Evolutionary conservation across 2,113 vertebrate genomes (phyloP), one percentile per base, ranked within the genome.

Genomic region (Osmerus eperlanus): DNA sequence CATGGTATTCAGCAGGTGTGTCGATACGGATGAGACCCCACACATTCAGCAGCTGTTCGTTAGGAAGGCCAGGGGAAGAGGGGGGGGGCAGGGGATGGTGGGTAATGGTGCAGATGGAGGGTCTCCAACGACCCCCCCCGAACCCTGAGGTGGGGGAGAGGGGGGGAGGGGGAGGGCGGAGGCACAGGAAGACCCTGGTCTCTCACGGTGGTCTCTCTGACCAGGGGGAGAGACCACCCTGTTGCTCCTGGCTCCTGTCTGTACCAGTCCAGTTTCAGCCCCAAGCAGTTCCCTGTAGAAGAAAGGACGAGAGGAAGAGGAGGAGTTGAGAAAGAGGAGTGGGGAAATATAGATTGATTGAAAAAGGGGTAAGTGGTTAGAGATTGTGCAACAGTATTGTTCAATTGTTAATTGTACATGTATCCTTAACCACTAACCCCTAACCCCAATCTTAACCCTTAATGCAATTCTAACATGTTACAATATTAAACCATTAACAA

Each of bases 181-280:
- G 68, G 77, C 74, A 77, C 65, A 74, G 36, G 67, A 70, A 75
- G 68, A 47, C 41, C 41, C 68, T 36, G 79, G 65, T 78, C 64
- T 85, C 67, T 74, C 54, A 61, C 47, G 77, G 71, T 79, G 61
- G 54, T 18, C 47, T 70, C 71, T 67, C 67, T 59, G 14, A 53
- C 19, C 21, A 15, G 67, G 53, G 60, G 25, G 55, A 69, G 11
- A 68, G 64, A 58, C 32, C 64, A 58, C 19, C 41, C 16, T 58
- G 55, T 52, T 70, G 70, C 55, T 78, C 60, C 54, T 54, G 59
- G 73, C 52, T 76, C 75, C 72, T 28, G 64, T 75, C 80, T 69
- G 41, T 29, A 67, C 25, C 1, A 41, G 70, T 52, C n/a, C 72
- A 54, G 75, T 68, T 56, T 65, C 59, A 58, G 51, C 61, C 63